Evolutionary conservation across 53 echinoderm and acorn worm genomes (phyloP).

Genomic region (Actinopyga echinites): DNA sequence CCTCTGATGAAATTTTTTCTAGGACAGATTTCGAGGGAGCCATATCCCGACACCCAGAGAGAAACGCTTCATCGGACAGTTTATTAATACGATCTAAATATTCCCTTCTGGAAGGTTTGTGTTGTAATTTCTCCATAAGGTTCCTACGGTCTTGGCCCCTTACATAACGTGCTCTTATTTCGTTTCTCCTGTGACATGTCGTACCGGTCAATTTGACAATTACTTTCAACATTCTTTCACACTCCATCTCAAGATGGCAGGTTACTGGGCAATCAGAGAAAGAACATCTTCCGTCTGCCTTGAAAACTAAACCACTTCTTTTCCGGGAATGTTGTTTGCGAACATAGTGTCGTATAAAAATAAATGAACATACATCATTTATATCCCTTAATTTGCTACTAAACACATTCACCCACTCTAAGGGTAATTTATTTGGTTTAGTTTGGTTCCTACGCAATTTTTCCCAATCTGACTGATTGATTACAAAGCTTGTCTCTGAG

Average conservation of each 20-base stretch:
- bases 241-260: background rate
- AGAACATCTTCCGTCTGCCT: background rate
- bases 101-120: constrained; percentile 19
- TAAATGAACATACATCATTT: too few relatives aligned
- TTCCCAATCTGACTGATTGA: too few relatives aligned
- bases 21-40: background rate
- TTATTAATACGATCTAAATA: background rate
- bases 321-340: background rate
- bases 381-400: too few relatives aligned
- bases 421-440: too few relatives aligned
- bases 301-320: background rate
- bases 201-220: background rate
- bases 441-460: too few relatives aligned
- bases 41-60: background rate
- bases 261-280: constrained; percentile 1
- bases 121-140: background rate
- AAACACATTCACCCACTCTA: too few relatives aligned
- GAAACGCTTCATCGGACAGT: background rate
- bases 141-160: background rate
- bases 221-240: background rate
- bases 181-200: background rate
- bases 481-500: too few relatives aligned
- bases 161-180: background rate
- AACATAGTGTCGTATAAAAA: too few relatives aligned
- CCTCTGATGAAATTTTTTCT: constrained; percentile 13